Base-by-base conservation (phyloP, 2,888 invertebrate species). In the Drosophila neutralis region DNA sequence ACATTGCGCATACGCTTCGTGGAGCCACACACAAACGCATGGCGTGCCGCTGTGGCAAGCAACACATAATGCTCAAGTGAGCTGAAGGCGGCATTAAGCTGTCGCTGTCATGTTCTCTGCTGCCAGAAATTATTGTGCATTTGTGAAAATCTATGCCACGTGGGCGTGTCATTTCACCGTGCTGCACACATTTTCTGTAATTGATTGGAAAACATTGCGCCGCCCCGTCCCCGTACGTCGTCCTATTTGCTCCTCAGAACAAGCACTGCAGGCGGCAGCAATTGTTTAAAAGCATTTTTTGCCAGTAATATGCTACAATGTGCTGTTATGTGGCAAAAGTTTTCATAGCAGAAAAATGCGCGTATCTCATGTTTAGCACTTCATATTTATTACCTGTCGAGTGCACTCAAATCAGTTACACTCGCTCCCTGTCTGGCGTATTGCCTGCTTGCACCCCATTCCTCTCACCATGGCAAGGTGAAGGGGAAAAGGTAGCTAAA, bases 341-440 rank as follows among this genome's bases (percentile, higher is more conserved):
- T 89, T 78, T 79, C 18, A 68, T 79, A 66, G 82, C 89, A 79
- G 73, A 87, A 84, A 88, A 89, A 84, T 84, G 77, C 89, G 87
- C 85, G 77, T 85, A 85, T 85, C 85, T 86, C 85, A 82, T 85
- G 87, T 82, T 85, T 89, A 86, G 88, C 90, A 83, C 90, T 90
- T 86, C 80, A 83, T 87, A 87, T 87, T 87, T 87, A 87, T 87
- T 90, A 87, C 87, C 90, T 90, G 90, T 90, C 87, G 88, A 90
- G 87, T 86, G 89, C 89, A 87, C 89, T 88, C 87, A 87, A 87
- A 87, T 87, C 90, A 88, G 87, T 86, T 88, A 79, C 78, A 72
- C 77, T 70, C 66, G 71, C 73, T 69, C 69, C 72, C 58, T 65
- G 45, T 29, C 36, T 38, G 38, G 29, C n/a, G 56, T 24, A 38